Conservation (phyloP, 2,113 vertebrate species). For the Nansenia antarctica region DNA sequence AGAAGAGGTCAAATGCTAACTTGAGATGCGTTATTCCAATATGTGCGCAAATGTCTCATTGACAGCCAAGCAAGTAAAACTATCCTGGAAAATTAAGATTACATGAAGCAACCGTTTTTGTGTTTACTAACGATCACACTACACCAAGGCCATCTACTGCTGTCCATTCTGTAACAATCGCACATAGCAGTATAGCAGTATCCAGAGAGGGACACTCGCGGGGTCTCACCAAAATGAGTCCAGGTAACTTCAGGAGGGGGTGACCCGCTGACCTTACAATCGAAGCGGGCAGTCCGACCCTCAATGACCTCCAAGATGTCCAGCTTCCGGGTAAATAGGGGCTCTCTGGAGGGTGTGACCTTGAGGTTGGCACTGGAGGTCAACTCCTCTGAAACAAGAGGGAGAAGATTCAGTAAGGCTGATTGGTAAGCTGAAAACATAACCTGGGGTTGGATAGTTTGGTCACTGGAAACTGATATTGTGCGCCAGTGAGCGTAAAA, state of each 20-base stretch:
- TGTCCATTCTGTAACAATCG: not conserved
- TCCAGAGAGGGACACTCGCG: constrained; percentile 63
- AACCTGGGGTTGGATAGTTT: not conserved
- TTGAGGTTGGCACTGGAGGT: constrained; percentile 86
- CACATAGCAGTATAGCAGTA: not conserved
- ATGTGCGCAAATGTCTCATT: no score
- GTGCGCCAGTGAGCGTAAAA: no score
- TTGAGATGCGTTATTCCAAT: no score
- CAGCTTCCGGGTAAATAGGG: constrained; percentile 89
- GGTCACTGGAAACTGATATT: not conserved
- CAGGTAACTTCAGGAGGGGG: constrained; percentile 83
- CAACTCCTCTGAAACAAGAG: constrained; percentile 82
- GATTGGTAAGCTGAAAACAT: no score
- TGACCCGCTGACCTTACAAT: constrained; percentile 94
- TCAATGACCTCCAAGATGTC: constrained; percentile 87
- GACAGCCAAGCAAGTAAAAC: no score
- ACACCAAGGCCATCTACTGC: no score
- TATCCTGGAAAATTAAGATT: no score
- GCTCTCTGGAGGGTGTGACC: constrained; percentile 83
- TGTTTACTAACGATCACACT: no score
- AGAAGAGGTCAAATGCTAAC: no score
- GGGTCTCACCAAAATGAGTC: constrained; percentile 91
- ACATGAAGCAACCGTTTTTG: no score
- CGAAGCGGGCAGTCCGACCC: constrained; percentile 85
- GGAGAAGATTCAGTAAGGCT: not conserved